Base-by-base conservation (phyloP, 2,888 invertebrate genomes). In the Cerastoderma edule region DNA sequence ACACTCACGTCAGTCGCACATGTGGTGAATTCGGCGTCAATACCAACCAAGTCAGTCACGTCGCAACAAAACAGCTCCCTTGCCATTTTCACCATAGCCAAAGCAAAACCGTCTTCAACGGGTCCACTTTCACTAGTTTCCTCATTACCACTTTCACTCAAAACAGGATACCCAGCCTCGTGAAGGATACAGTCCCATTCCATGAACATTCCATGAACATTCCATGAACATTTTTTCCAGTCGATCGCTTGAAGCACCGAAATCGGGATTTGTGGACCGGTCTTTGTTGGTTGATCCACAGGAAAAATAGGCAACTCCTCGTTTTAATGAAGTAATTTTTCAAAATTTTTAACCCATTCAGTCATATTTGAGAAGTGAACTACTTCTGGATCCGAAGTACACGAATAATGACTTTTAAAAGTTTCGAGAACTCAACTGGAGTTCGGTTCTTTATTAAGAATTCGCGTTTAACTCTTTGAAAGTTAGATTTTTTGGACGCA, bases 201-300 rank as follows among this genome's bases (percentile, higher is more conserved):
- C 69, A 69, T 28, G n/a, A n/a, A n/a, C n/a, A n/a, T n/a, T n/a
- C n/a, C n/a, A n/a, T n/a, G n/a, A n/a, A n/a, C n/a, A n/a, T n/a
- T n/a, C n/a, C n/a, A n/a, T n/a, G 69, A 46, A 19, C 27, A 8
- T 3, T 30, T 0, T 1, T 72, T n/a, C 75, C 75, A 79, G 30
- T 69, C 60, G 32, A 79, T 75, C 28, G 75, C 79, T 16, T 79
- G 56, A 8, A 79, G 63, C 0, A 69, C 24, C 19, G 44, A 39
- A 10, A 74, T 48, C 4, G 69, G 64, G 24, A 69, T 64, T 30
- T 68, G 46, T 30, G 68, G 39, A 0, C 69, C 74, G 2, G 33
- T 22, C n/a, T 54, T 65, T 6, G 53, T 8, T 22, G 63, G 33
- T 10, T 53, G 54, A n/a, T n/a, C n/a, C n/a, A n/a, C n/a, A n/a